A percentile compares a stretch with the other conserved stretches of the same genome.
Evolutionary conservation across 2,113 vertebrate species (phyloP).

Genomic region (Pristiophorus japonicus): DNA sequence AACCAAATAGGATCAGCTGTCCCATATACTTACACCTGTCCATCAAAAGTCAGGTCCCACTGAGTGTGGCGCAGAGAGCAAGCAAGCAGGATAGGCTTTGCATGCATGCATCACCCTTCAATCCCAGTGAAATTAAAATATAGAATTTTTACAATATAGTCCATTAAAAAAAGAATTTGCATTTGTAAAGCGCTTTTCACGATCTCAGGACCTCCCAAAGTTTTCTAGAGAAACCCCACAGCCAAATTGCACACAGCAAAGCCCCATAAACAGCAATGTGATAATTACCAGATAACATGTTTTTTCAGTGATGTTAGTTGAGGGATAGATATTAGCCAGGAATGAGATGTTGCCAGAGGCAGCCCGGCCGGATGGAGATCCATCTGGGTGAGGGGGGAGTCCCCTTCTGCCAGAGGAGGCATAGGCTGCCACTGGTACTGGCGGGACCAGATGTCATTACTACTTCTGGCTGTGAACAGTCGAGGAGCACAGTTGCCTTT

Average conservation of each 20-base stretch:
- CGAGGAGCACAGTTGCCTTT: too few relatives aligned
- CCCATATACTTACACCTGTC: neutral
- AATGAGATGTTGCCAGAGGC: neutral
- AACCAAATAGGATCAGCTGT: conserved; percentile 6
- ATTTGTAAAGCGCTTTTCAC: neutral
- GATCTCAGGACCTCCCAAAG: neutral
- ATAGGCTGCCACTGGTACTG: neutral
- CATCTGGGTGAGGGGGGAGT: neutral
- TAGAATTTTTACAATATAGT: neutral
- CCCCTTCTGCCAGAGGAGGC: neutral
- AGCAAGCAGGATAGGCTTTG: neutral
- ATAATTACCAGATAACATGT: neutral
- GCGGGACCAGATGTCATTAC: neutral
- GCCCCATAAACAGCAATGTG: neutral
- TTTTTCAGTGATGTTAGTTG: neutral
- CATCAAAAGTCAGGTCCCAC: neutral
- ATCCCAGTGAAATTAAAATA: neutral
- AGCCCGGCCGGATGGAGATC: neutral
- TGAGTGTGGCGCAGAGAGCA: neutral
- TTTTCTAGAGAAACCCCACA: neutral
- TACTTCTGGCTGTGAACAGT: neutral
- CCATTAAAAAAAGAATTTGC: neutral
- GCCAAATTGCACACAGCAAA: neutral
- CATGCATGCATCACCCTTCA: neutral
- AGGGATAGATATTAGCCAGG: neutral